These are phyloP conservation scores for Cerastoderma edule DNA, from an alignment of 2,888 invertebrate genomes.

Conservation along the genomic window DNA sequence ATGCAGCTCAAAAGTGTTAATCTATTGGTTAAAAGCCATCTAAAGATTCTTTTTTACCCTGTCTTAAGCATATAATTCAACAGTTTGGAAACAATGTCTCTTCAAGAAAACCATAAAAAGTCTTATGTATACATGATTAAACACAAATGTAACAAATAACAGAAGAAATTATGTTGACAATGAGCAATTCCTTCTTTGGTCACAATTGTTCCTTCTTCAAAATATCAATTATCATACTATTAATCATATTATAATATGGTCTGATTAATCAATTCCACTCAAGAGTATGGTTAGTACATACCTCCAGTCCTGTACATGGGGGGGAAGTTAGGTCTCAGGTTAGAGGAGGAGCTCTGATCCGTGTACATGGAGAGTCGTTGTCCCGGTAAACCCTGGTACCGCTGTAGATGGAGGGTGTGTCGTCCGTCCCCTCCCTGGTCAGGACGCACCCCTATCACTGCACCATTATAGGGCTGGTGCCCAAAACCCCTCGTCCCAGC, in stretches of 20 bases:
- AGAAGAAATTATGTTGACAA: background rate
- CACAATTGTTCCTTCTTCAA: too few species aligned
- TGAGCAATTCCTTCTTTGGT: background rate
- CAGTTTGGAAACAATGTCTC: too few species aligned
- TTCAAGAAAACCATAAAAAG: background rate
- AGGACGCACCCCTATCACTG: slow-evolving; percentile 51
- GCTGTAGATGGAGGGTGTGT: slow-evolving; percentile 44
- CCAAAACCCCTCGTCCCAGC: slow-evolving; percentile 36
- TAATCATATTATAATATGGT: background rate
- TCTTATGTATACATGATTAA: background rate
- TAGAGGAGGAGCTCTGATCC: slow-evolving; percentile 39
- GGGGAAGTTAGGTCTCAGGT: slow-evolving; percentile 30
- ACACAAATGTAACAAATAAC: background rate
- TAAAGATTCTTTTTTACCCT: too few species aligned
- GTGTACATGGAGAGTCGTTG: slow-evolving; percentile 51
- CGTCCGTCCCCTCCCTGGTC: slow-evolving; percentile 47
- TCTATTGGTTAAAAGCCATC: too few species aligned
- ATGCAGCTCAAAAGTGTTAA: too few species aligned
- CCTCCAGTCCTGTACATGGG: slow-evolving; percentile 48
- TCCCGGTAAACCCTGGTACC: slow-evolving; percentile 47
- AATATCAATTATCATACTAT: too few species aligned
- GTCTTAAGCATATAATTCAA: too few species aligned
- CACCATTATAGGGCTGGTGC: slow-evolving; percentile 38
- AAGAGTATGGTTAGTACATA: background rate
- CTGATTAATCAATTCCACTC: background rate